A percentile compares a stretch with the other conserved stretches of the same genome.
Conservation (phyloP, 2,113 vertebrate genomes). For the Coptodon rendalli region DNA sequence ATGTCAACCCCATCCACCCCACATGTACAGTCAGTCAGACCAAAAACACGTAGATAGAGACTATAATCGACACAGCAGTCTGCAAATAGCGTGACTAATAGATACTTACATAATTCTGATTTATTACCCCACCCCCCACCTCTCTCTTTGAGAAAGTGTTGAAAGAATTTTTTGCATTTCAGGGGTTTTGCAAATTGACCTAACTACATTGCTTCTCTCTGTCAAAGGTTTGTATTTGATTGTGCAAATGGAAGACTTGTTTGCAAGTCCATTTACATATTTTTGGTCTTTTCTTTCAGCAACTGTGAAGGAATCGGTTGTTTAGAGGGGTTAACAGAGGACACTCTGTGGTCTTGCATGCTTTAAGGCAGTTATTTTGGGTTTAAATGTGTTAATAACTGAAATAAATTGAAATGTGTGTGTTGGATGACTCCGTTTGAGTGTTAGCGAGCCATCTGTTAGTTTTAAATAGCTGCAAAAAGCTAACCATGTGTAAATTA, state of each 20-base stretch:
- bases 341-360: background rate
- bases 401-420: background rate
- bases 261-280: background rate
- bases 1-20: conserved; percentile 48
- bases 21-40: conserved; percentile 30
- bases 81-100: background rate
- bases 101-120: background rate
- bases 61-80: background rate
- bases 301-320: background rate
- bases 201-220: background rate
- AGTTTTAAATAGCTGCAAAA: background rate
- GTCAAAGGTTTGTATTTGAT: background rate
- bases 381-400: background rate
- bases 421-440: background rate
- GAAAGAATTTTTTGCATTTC: background rate
- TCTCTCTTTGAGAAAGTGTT: background rate
- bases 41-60: conserved; percentile 14
- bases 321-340: background rate
- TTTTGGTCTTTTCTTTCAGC: background rate
- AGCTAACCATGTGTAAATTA: background rate
- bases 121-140: background rate
- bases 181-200: background rate
- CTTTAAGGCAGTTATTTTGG: background rate
- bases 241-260: background rate
- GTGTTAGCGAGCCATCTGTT: background rate